These are phyloP conservation scores for Latrodectus elegans DNA, from an alignment of 2,888 invertebrate species.

Conservation along the genomic window DNA sequence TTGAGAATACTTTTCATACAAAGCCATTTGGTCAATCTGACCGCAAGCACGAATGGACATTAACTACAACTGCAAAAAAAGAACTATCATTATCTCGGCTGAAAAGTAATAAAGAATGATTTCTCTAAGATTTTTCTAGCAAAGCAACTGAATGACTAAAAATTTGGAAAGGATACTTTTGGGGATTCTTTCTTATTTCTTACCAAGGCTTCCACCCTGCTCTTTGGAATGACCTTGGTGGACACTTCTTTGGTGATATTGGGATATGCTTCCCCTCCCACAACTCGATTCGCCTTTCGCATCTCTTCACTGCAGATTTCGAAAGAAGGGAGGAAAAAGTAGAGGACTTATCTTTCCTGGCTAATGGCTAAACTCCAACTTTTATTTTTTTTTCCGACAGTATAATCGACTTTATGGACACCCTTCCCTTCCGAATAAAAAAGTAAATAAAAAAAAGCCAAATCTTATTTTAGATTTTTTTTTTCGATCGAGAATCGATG, in stretches of 20 bases:
- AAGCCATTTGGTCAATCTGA: constrained; percentile 26
- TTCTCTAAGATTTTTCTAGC: background rate
- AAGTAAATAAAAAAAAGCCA: too few relatives aligned
- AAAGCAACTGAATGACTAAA: constrained; percentile 32
- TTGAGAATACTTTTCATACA: constrained; percentile 31
- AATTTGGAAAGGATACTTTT: constrained; percentile 42
- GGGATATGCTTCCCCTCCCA: background rate
- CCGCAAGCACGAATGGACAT: constrained; percentile 11
- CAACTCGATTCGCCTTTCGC: background rate
- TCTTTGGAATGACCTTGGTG: constrained; percentile 9
- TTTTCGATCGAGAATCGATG: constrained; percentile 47
- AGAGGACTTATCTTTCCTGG: constrained; percentile 28
- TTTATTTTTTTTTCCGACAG: constrained; percentile 11
- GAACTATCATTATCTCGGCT: background rate
- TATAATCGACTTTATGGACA: constrained; percentile 47
- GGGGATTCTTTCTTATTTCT: constrained; percentile 18
- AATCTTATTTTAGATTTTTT: background rate
- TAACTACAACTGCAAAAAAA: background rate
- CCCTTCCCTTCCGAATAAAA: background rate
- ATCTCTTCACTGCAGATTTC: constrained; percentile 16
- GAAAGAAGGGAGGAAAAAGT: constrained; percentile 11
- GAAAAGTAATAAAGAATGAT: background rate
- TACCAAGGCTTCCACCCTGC: constrained; percentile 9
- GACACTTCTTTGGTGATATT: constrained; percentile 20
- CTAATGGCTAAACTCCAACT: constrained; percentile 53